A percentile compares a stretch with the other conserved stretches of the same genome.
phyloP scores from a whole-genome alignment of 2,888 invertebrate species.

The Heteromurus nitidus region DNA sequence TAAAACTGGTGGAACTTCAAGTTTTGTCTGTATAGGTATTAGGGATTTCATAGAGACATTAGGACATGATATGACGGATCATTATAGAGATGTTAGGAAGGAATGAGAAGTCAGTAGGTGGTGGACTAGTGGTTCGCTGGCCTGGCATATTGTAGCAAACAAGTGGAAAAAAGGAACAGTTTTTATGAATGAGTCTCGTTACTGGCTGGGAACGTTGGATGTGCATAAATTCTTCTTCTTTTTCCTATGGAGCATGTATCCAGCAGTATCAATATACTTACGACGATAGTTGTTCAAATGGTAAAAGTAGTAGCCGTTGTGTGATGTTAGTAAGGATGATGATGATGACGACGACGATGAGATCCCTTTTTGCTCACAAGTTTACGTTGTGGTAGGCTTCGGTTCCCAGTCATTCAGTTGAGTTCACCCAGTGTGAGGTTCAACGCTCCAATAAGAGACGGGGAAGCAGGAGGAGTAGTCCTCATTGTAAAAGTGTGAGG shows the following conservation, averaged over 20 bases:
- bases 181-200: constrained; percentile 57
- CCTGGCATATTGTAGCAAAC: constrained; percentile 26
- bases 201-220: background rate
- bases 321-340: constrained; percentile 25
- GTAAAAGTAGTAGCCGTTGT: background rate
- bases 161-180: constrained; percentile 30
- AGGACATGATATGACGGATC: constrained; percentile 33
- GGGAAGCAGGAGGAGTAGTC: constrained; percentile 13
- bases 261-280: too few relatives aligned
- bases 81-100: constrained; percentile 31
- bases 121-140: background rate
- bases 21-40: background rate
- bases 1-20: background rate
- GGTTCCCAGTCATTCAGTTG: constrained; percentile 25
- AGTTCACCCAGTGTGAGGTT: constrained; percentile 3
- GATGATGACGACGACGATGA: constrained; percentile 30
- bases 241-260: background rate
- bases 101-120: constrained; percentile 31
- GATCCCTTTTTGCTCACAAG: constrained; percentile 31
- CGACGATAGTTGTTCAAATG: background rate
- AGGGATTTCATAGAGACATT: background rate
- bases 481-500: constrained; percentile 32
- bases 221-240: constrained; percentile 17
- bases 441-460: constrained; percentile 23
- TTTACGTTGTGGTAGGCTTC: constrained; percentile 54